phyloP scores from a whole-genome alignment of 2,797 vertebrate genomes.

The Cossypha niveicapilla region DNA sequence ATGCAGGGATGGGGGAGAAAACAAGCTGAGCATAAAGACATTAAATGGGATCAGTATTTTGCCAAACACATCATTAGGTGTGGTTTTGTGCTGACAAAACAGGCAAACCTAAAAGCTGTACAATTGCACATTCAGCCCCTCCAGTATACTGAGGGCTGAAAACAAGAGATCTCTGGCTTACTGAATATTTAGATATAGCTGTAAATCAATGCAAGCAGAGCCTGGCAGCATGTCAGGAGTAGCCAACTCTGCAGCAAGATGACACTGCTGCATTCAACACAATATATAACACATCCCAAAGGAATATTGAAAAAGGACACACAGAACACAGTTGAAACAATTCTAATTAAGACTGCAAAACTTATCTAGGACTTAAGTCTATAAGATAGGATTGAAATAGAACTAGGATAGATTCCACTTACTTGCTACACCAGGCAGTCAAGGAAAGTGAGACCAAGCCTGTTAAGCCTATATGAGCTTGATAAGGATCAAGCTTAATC shows the following conservation, averaged over 20 bases:
- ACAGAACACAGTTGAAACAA: neutral
- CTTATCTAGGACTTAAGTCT: neutral
- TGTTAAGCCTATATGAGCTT: neutral
- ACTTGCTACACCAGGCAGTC: neutral
- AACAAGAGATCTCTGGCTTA: neutral
- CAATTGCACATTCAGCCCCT: neutral
- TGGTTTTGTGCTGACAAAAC: neutral
- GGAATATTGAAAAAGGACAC: neutral
- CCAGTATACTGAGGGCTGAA: neutral
- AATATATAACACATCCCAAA: neutral
- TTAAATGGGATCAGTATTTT: neutral
- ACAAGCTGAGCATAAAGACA: neutral
- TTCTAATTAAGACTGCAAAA: neutral
- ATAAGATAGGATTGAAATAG: neutral
- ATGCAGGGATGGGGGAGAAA: neutral
- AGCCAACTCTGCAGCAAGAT: neutral
- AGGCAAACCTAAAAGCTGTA: neutral
- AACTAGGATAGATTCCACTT: neutral
- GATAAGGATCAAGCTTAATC: conserved; percentile 22
- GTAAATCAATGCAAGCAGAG: neutral
- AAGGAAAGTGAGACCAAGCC: conserved; percentile 12
- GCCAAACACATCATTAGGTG: neutral
- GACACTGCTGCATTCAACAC: neutral
- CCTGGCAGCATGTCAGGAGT: neutral
- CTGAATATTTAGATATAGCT: neutral